Base-by-base conservation (phyloP, 2,888 invertebrate genomes). In the Eupithecia dodoneata region DNA sequence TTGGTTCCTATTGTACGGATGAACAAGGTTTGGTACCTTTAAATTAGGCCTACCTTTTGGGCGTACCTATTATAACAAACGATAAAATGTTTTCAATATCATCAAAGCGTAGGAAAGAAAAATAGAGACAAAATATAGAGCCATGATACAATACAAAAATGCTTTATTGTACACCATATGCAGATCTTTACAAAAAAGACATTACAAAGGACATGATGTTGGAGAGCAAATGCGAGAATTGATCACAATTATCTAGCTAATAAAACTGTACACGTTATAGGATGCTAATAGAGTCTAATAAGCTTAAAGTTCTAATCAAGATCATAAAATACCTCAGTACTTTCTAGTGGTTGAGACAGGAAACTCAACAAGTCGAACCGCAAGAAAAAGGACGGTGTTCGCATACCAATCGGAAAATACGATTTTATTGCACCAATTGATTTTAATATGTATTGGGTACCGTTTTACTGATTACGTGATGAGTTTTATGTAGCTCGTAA, bases 351-450 rank as follows among this genome's bases (percentile, higher is more conserved):
- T 83, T 82, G 85, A 87, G 87, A 89, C 88, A 91, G 92, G 91
- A 92, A 93, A 93, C 91, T 92, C 83, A 86, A 87, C 87, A 85
- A 86, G 86, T 84, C 80, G 72, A 75, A 72, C 81, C 80, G 63
- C 10, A 79, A 72, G 30, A 30, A 30, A 30, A 30, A 75, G 73
- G 76, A 87, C 89, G 87, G 84, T 75, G 76, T 76, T 79, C 85
- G 93, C 90, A 93, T 93, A 92, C 86, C 88, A 92, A 93, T 84
- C 82, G 84, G 86, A 84, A 85, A 86, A 86, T 84, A 84, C 85
- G 85, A 86, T 87, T 85, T 84, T 81, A 83, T 85, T 82, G 78
- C 75, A 81, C 76, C 78, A 77, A 66, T 49, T 71, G 30, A 70
- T 70, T 69, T 65, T 77, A 76, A 75, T 76, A 47, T 71, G 73